Conservation (phyloP, 53 echinoderm and acorn worm genomes). For the Echinometra lucunter region DNA sequence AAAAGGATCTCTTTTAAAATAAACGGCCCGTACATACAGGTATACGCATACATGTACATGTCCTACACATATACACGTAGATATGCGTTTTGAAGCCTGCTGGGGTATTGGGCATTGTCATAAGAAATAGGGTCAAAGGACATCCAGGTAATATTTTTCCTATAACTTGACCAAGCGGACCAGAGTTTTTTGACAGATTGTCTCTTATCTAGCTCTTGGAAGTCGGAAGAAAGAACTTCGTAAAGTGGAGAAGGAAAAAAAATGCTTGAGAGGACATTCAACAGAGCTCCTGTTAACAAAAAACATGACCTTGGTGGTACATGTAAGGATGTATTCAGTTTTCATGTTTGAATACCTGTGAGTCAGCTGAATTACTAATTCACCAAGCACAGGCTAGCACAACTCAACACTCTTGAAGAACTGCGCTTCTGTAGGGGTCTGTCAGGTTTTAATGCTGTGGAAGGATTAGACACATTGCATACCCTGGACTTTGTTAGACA, state of each 20-base stretch:
- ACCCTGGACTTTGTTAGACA: not conserved
- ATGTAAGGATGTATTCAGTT: constrained; percentile 14
- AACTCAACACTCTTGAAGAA: not conserved
- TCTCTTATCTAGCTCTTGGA: too few relatives aligned
- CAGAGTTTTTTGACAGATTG: too few relatives aligned
- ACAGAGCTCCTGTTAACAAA: not conserved
- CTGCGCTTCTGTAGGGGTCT: not conserved
- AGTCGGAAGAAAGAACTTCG: not conserved
- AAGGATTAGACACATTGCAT: not conserved
- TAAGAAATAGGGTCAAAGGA: too few relatives aligned
- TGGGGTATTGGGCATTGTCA: too few relatives aligned
- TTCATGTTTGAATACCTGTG: constrained; percentile 39
- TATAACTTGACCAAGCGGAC: too few relatives aligned
- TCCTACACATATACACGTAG: too few relatives aligned
- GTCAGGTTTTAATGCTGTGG: not conserved
- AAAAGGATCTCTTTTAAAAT: too few relatives aligned
- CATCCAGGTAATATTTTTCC: too few relatives aligned
- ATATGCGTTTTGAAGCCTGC: too few relatives aligned
- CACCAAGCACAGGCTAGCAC: not conserved
- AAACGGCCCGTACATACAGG: too few relatives aligned
- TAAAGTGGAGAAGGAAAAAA: not conserved
- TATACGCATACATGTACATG: too few relatives aligned
- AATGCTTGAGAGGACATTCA: not conserved
- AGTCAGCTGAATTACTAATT: not conserved
- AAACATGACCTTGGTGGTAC: constrained; percentile 22